These are phyloP conservation scores for Archivesica marissinica DNA, from an alignment of 1,140 invertebrate species.

Conservation along the genomic window DNA sequence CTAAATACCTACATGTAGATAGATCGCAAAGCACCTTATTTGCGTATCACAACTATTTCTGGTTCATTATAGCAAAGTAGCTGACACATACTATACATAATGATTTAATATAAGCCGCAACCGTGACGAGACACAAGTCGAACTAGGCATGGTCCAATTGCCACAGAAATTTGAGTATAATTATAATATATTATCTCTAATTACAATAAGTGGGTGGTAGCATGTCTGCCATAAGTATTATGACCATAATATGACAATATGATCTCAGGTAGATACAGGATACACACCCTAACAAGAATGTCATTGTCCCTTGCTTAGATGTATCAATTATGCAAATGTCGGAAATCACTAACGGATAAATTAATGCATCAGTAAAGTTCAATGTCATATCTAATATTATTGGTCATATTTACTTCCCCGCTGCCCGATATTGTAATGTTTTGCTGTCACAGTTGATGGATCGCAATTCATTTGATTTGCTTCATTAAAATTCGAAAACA, in stretches of 20 bases:
- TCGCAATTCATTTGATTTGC: no score
- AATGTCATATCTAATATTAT: no score
- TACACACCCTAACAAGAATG: not conserved
- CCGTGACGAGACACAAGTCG: not conserved
- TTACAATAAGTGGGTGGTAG: constrained; percentile 4
- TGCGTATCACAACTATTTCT: not conserved
- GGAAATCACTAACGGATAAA: no score
- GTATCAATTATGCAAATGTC: no score
- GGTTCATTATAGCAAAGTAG: not conserved
- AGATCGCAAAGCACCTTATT: no score
- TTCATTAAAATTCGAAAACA: no score
- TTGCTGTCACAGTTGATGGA: no score
- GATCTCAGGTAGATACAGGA: not conserved
- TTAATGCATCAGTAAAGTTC: no score
- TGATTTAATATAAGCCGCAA: not conserved
- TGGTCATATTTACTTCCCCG: no score
- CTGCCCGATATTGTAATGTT: no score
- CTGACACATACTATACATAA: not conserved
- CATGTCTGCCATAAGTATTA: constrained; percentile 6
- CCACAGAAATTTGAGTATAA: not conserved
- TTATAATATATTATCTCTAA: constrained; percentile 11
- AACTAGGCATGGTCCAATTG: constrained; percentile 2
- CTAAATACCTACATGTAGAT: no score
- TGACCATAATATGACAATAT: not conserved
- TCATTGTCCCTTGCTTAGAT: no score